Percentiles rank a stretch among this genome's conserved stretches.
Conservation (phyloP, 2,113 vertebrate species). For the Pionites leucogaster region DNA sequence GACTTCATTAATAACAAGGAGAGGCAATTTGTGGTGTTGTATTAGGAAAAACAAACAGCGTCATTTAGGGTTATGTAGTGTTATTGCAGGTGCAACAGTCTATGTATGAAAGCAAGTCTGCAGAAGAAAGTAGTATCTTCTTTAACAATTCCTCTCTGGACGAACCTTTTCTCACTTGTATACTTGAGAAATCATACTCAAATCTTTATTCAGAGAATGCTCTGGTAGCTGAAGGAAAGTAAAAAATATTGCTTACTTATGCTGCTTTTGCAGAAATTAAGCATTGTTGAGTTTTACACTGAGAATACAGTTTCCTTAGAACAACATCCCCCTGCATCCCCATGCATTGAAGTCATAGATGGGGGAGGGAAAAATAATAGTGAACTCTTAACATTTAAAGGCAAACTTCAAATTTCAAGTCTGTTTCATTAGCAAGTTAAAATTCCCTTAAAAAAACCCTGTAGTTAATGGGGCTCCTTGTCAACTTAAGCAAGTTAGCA, state of each 20-base stretch:
- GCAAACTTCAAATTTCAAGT: not conserved
- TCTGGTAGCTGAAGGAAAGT: not conserved
- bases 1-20: constrained; percentile 8
- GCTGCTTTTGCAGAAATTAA: fast-evolving
- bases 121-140: not conserved
- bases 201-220: not conserved
- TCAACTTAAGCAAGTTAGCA: not conserved
- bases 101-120: not conserved
- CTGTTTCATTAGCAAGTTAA: not conserved
- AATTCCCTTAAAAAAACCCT: not conserved
- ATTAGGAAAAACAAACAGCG: constrained; percentile 39
- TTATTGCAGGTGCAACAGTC: not conserved
- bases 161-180: not conserved
- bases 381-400: not conserved
- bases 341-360: not conserved
- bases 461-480: not conserved
- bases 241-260: not conserved
- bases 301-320: not conserved
- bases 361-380: not conserved
- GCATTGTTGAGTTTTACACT: not conserved
- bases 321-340: not conserved
- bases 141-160: not conserved
- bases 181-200: not conserved
- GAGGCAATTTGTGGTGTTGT: not conserved
- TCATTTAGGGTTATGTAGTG: not conserved